Percentiles rank a stretch among this genome's conserved stretches.
These are phyloP conservation scores for Copsychus sechellarum DNA, from an alignment of 2,113 vertebrate genomes.

Conservation along the genomic window DNA sequence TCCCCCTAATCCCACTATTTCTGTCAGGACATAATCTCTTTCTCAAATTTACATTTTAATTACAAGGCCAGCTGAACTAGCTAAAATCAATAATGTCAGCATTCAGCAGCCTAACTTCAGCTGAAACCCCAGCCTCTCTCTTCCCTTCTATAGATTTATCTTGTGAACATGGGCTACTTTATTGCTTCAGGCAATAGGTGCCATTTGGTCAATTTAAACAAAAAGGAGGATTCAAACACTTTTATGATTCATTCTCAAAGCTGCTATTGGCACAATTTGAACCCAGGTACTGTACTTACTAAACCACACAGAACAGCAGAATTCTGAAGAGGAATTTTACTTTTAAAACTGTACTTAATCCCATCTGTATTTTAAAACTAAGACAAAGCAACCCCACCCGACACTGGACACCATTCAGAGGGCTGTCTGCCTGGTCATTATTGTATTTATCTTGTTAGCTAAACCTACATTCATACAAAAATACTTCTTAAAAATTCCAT, in stretches of 20 bases:
- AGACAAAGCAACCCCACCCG: neutral
- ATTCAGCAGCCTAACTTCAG: conserved; percentile 75
- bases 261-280: neutral
- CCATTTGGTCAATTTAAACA: conserved; percentile 82
- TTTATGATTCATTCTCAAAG: conserved; percentile 40
- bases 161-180: conserved; percentile 77
- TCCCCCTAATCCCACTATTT: conserved; percentile 89
- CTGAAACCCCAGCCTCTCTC: conserved; percentile 78
- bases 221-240: conserved; percentile 61
- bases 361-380: neutral
- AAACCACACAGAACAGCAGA: neutral
- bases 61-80: conserved; percentile 96
- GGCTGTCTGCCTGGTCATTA: neutral
- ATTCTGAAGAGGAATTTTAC: neutral
- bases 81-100: conserved; percentile 92
- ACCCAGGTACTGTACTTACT: neutral
- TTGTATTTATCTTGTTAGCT: neutral
- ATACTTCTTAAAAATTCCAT: neutral
- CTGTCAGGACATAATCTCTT: conserved; percentile 98
- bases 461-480: conserved; percentile 15
- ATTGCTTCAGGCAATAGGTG: conserved; percentile 83
- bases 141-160: conserved; percentile 87
- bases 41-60: conserved; percentile 99
- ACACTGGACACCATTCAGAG: neutral
- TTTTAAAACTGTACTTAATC: neutral